phyloP scores from a whole-genome alignment of 2,113 vertebrate species.

The Pterocles burchelli region DNA sequence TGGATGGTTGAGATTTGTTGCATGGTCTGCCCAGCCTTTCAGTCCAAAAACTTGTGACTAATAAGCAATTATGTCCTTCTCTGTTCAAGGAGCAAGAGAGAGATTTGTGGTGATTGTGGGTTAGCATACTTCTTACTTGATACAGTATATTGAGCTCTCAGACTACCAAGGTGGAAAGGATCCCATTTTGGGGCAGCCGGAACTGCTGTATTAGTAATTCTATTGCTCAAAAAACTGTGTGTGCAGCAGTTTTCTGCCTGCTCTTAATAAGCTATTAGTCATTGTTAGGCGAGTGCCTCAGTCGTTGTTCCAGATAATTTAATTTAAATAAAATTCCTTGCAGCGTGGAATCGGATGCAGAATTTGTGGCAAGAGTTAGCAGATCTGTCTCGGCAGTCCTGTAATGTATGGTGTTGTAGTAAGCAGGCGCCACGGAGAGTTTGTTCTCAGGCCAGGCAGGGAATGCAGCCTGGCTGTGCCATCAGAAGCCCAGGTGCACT shows the following conservation, averaged over 20 bases:
- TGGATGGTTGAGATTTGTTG: neutral
- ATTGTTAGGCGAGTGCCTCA: neutral
- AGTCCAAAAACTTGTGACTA: neutral
- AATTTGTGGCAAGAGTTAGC: neutral
- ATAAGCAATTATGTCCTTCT: neutral
- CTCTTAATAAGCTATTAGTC: neutral
- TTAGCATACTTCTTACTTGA: neutral
- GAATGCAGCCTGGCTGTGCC: neutral
- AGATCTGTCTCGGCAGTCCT: neutral
- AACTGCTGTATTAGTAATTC: neutral
- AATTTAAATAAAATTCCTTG: neutral
- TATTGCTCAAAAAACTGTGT: neutral
- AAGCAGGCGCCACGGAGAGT: rapidly evolving
- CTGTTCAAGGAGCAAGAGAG: neutral
- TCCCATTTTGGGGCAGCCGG: neutral
- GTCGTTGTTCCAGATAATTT: neutral
- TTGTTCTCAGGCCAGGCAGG: neutral
- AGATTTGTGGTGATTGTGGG: neutral
- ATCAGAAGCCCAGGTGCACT: neutral
- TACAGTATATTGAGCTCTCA: neutral
- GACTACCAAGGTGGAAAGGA: neutral
- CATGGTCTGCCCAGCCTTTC: neutral
- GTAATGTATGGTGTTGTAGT: rapidly evolving
- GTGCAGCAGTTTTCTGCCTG: neutral
- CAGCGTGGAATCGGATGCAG: rapidly evolving